These are phyloP conservation scores for Pantherophis vulpinus DNA, from an alignment of 2,797 vertebrate species.

Conservation along the genomic window DNA sequence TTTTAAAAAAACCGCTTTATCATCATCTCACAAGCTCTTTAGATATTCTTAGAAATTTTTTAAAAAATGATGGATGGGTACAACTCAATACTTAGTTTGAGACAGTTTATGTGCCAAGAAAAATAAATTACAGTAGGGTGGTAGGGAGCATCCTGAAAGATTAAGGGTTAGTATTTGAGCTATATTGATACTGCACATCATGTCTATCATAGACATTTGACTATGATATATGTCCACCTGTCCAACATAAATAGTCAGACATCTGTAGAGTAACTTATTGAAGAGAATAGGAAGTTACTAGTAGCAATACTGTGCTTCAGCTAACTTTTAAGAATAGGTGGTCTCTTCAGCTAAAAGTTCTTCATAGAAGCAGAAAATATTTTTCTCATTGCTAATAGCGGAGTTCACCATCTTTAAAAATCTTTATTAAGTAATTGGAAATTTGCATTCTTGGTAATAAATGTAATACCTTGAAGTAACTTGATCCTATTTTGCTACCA, in stretches of 20 bases:
- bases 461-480: background rate
- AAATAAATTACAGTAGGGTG: background rate
- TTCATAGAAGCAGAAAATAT: slow-evolving; percentile 12
- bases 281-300: background rate
- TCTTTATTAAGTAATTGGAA: slow-evolving; percentile 40
- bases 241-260: background rate
- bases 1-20: background rate
- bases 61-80: background rate
- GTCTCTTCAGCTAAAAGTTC: background rate
- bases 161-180: background rate
- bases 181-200: background rate
- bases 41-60: background rate
- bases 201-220: background rate
- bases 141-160: background rate
- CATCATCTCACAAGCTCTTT: background rate
- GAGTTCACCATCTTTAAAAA: slow-evolving; percentile 36
- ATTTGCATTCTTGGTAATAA: slow-evolving; percentile 13
- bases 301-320: background rate
- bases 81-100: background rate
- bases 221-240: background rate
- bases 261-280: background rate
- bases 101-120: background rate
- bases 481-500: slow-evolving; percentile 38
- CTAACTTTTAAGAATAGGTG: background rate
- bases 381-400: slow-evolving; percentile 47